Base-by-base conservation (phyloP, 2,113 vertebrate genomes). In the Aegithalos caudatus region DNA sequence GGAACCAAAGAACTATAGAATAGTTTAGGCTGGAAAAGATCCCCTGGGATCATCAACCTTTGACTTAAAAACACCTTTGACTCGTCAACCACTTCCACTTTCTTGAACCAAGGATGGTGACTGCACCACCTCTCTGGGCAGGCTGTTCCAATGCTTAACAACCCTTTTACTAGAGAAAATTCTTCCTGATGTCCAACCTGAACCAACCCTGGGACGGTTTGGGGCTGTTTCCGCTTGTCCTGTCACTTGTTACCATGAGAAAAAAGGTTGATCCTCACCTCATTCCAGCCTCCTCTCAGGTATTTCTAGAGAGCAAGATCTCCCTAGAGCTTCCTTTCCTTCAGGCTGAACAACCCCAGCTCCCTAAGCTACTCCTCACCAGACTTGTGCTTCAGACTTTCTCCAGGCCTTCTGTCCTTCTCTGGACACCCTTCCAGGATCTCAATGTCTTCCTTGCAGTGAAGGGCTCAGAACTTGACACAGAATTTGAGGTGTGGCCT, bases 241-340 rank as follows among this genome's bases (percentile, higher is more conserved):
- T 76, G 44, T 28, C 19, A 6, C 33, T 44, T 42, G 11, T 35
- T 47, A 21, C 13, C 11, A 29, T 3, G 7, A 51, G 20, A 53
- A 50, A 60, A 38, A 33, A 45, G 16, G 6, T 9, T 0, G 0
- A 29, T 20, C 6, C n/a, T 51, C 28, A 25, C 9, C 5, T 53
- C 13, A 33, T 28, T 60, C 11, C 29, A 53, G 1, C 5, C 16
- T 61, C 17, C 29, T 47, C 18, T 35, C 29, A 31, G 29, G 6
- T 1, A 40, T 20, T 6, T 60, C n/a, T 27, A 15, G 28, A 35
- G 20, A 74, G 16, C 9, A n/a, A 60, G 12, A 10, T 53, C 16
- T n/a, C 28, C 24, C 29, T 13, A 51, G 29, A 67, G 24, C 9
- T 29, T 61, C 4, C 17, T 19, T 54, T 69, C 7, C 35, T 31